Evolutionary conservation across 2,113 vertebrate species (phyloP), one percentile per base, ranked within the genome.

Genomic region (Corythornis vintsioides): DNA sequence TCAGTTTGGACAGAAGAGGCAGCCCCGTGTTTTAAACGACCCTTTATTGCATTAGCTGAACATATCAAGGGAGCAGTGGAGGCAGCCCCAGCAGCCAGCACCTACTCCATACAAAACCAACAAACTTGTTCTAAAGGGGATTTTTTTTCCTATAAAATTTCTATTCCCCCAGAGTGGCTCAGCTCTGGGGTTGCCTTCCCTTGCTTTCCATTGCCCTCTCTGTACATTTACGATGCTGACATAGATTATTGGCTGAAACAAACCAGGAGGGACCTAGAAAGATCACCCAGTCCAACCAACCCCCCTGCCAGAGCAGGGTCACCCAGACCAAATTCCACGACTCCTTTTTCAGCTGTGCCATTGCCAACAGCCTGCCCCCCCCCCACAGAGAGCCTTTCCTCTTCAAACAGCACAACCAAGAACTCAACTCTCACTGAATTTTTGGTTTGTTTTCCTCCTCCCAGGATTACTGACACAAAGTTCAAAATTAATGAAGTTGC

Each of bases 81-180:
- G 65, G 50, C 28, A 28, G 15, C 59, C 5, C 21, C 59, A 45
- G 56, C 29, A 24, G 22, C 71, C 55, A 17, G 47, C 13, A 11
- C 20, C 16, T 2, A 2, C 9, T 4, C 56, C 7, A 12, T 25
- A 13, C 4, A 24, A 9, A 43, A 15, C 0, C 4, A 35, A 22
- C 20, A 48, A 24, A 33, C 16, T 3, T 13, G 6, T 60, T 15
- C 35, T 22, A 60, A 35, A 60, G 12, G 26, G 16, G 0, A 28
- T 4, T 26, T 77, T 31, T 4, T 31, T 77, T 18, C 33, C 43
- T 26, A 60, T 25, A 53, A 61, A 55, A 47, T 9, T 15, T 2
- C 7, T 5, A 17, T 71, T 65, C 31, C 35, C 20, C 3, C 15
- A 0, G 3, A 25, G 19, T 2, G 2, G 26, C 28, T 31, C 40